Evolutionary conservation across 2,113 vertebrate species (phyloP).

Genomic region (Chlamydotis undulata): DNA sequence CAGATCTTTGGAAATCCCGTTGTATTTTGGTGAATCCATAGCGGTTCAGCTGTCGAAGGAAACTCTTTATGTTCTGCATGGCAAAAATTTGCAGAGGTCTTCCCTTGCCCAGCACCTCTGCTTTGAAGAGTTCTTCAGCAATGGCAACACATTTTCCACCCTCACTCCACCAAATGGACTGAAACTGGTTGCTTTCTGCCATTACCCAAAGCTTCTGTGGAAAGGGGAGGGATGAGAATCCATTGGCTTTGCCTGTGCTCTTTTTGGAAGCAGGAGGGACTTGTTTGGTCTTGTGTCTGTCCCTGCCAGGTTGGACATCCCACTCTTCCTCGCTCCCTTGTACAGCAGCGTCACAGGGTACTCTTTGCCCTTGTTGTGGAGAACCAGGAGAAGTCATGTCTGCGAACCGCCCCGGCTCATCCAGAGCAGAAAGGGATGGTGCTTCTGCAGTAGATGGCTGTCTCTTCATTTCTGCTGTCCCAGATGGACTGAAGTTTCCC

Average conservation of each 20-base stretch:
- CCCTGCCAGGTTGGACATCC: not conserved
- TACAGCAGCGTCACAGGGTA: not conserved
- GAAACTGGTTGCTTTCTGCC: not conserved
- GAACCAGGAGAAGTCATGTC: not conserved
- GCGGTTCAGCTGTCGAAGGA: not conserved
- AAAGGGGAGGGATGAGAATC: not conserved
- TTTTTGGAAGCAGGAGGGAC: not conserved
- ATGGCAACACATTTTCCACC: not conserved
- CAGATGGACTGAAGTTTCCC: not conserved
- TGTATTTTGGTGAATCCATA: not conserved
- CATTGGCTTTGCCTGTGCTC: accelerated
- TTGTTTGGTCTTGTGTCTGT: not conserved
- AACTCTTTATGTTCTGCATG: not conserved
- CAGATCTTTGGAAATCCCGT: not conserved
- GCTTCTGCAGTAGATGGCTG: not conserved
- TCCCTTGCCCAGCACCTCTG: not conserved
- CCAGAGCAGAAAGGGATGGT: no score
- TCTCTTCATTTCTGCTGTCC: no score
- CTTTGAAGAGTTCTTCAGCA: not conserved
- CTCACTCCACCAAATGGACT: not conserved
- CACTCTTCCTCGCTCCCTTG: no score
- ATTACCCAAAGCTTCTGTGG: not conserved
- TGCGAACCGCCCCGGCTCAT: no score
- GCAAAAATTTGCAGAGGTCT: not conserved
- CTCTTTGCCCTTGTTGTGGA: not conserved